Conservation (phyloP, 2,797 vertebrate genomes). For the Catamblyrhynchus diadema region DNA sequence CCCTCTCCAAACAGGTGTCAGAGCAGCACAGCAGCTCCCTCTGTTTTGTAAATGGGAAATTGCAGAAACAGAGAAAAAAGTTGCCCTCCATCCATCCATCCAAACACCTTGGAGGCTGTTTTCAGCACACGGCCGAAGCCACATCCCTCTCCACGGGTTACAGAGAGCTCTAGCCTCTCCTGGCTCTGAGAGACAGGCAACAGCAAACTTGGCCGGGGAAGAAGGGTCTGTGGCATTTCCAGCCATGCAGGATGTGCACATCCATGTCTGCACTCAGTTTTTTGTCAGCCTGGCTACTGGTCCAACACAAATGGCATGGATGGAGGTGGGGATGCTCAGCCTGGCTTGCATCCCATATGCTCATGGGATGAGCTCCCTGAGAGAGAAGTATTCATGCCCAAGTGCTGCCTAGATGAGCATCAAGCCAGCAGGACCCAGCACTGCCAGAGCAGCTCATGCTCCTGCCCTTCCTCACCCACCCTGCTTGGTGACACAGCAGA, state of each 20-base stretch:
- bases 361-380: accelerated
- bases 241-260: accelerated
- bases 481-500: accelerated
- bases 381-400: background rate
- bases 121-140: accelerated
- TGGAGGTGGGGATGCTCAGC: background rate
- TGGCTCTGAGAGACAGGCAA: background rate
- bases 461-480: background rate
- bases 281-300: background rate
- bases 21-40: conserved; percentile 58
- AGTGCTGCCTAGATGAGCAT: background rate
- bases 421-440: accelerated
- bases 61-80: background rate
- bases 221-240: background rate
- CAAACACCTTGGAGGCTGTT: background rate
- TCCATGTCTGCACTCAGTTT: background rate
- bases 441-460: background rate
- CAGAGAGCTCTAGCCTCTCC: background rate
- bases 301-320: accelerated
- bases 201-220: accelerated
- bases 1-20: background rate
- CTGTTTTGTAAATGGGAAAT: conserved; percentile 41
- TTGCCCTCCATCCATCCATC: background rate
- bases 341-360: accelerated
- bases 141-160: background rate